Evolutionary conservation across 2,797 vertebrate species (phyloP), one percentile per base, ranked within the genome.

Genomic region (Sebastes miniatus): DNA sequence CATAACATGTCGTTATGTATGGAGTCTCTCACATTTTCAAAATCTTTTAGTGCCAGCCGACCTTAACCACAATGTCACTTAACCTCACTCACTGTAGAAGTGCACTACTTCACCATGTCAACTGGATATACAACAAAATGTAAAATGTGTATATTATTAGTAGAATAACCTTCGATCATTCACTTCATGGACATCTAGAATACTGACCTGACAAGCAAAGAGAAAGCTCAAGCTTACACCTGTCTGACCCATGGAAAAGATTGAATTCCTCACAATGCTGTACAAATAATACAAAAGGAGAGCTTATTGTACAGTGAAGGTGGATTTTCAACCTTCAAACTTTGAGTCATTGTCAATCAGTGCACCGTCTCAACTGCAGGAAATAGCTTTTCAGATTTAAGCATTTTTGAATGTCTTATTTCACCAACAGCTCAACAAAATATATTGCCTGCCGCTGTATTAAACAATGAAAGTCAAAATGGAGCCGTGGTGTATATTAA

Each of bases 401-500:
- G 69, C 52, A 73, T 71, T 88, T 80, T 80, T 87, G 56, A 90
- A 91, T 76, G 77, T 90, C 80, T 88, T 90, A 84, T 91, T 92
- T 87, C 74, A 80, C 80, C 84, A 87, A 79, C 83, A 90, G 76
- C 75, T 77, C 76, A 69, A 83, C 80, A 81, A 76, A 91, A 87
- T 79, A 68, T 67, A 88, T 85, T 69, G 22, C 31, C 86, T 87
- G 78, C 83, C 76, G 75, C 61, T 36, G 79, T 76, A 70, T 91
- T 87, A 72, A 89, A 92, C 87, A 88, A 86, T 75, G 86, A 76
- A 79, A 76, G 87, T 90, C 84, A 88, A 81, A 87, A 80, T 58
- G 83, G 73, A 87, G 84, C 79, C 59, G 59, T 78, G 29, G 79
- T 64, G 64, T 87, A 72, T 87, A 87, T 89, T 87, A 76, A 89